Percentiles rank a stretch among this genome's conserved stretches.
These are phyloP conservation scores for Aporophyla nigra DNA, from an alignment of 2,888 invertebrate species.

Conservation along the genomic window DNA sequence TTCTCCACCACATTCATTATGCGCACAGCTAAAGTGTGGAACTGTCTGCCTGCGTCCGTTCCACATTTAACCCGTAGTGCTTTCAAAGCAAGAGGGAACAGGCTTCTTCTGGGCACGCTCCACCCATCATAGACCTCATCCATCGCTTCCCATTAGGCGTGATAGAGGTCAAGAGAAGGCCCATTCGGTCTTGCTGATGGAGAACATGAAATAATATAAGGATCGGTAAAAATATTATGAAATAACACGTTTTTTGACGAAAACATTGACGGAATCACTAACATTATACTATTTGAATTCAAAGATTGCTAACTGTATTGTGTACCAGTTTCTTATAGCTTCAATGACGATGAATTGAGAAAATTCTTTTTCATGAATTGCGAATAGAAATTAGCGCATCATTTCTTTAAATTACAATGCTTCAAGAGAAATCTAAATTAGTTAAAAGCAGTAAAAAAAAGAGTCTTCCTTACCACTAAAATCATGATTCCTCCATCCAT, in stretches of 20 bases:
- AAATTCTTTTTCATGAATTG: background rate
- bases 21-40: no score
- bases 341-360: background rate
- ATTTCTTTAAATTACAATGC: background rate
- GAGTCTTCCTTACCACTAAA: constrained; percentile 93
- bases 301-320: background rate
- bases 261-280: background rate
- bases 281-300: background rate
- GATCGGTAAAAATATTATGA: constrained; percentile 9
- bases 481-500: constrained; percentile 94
- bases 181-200: background rate
- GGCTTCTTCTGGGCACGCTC: no score
- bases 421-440: background rate
- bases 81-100: no score
- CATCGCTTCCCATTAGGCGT: no score
- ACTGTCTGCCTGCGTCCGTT: no score
- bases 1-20: no score
- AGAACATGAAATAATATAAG: no score
- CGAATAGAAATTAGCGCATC: background rate
- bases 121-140: no score
- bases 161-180: no score
- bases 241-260: background rate
- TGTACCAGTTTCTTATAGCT: constrained; percentile 3
- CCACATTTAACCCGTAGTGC: no score
- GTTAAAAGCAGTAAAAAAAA: no score